Conservation (phyloP, 2,888 invertebrate species). For the Unio delphinus region DNA sequence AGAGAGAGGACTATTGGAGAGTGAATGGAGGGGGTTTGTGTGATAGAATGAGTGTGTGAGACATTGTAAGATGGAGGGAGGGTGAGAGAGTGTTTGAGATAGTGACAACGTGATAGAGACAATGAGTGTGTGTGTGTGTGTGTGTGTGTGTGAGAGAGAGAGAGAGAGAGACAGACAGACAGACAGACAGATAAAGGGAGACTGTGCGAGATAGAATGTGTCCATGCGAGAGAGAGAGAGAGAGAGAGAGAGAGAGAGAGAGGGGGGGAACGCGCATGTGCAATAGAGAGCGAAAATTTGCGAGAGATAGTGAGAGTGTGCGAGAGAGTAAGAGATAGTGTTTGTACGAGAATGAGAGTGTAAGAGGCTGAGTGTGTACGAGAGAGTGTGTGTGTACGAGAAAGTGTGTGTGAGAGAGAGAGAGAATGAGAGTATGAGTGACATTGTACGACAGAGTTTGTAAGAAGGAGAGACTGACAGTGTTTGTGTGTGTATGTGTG, state of each 20-base stretch:
- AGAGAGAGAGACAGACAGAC: neutral
- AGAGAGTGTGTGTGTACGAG: neutral
- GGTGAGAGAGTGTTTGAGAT: neutral
- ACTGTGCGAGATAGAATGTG: neutral
- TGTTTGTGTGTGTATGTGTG: neutral
- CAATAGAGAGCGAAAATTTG: too few relatives aligned
- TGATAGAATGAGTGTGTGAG: too few relatives aligned
- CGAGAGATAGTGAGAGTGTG: too few relatives aligned
- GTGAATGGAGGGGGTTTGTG: too few relatives aligned
- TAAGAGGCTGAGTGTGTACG: neutral
- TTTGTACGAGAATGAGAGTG: too few relatives aligned
- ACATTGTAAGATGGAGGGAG: neutral
- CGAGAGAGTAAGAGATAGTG: too few relatives aligned
- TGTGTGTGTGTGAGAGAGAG: neutral
- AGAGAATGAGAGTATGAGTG: neutral
- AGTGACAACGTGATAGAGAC: neutral
- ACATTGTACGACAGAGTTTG: neutral
- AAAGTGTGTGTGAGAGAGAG: neutral
- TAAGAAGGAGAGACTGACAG: neutral
- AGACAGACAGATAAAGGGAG: neutral
- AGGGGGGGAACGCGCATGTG: neutral
- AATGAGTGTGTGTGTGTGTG: neutral
- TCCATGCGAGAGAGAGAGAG: neutral
- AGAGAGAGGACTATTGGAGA: slow-evolving; percentile 1
- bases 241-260: slow-evolving; percentile 3